phyloP scores from a whole-genome alignment of 2,113 vertebrate species.

The Rostratula benghalensis region DNA sequence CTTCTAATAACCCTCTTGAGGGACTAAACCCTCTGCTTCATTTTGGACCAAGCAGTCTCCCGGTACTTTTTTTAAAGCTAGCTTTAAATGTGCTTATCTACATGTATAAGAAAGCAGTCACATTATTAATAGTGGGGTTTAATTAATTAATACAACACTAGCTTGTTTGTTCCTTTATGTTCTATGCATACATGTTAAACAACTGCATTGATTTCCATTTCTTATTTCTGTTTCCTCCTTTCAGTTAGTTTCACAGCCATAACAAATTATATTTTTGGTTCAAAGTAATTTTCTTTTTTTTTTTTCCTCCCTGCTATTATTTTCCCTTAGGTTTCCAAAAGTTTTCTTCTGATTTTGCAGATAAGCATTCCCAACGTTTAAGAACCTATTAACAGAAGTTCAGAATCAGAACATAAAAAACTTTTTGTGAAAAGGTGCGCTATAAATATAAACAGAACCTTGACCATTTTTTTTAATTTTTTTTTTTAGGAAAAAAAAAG shows the following conservation, averaged over 20 bases:
- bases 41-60: neutral
- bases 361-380: neutral
- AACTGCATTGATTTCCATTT: neutral
- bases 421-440: neutral
- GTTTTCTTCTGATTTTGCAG: constrained; percentile 12
- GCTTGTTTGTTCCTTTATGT: neutral
- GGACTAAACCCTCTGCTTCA: neutral
- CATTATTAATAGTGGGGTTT: neutral
- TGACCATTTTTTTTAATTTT: neutral
- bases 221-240: constrained; percentile 18
- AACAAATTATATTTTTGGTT: constrained; percentile 8
- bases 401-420: neutral
- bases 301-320: neutral
- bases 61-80: neutral
- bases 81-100: neutral
- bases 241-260: constrained; percentile 6
- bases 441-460: neutral
- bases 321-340: constrained; percentile 1
- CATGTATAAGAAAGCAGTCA: neutral
- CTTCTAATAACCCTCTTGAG: neutral
- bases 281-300: neutral
- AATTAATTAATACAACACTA: neutral
- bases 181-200: neutral
- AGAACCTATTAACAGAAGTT: neutral
- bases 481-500: neutral